A percentile compares a stretch with the other conserved stretches of the same genome.
These are phyloP conservation scores for Ptychochromis oligacanthus DNA, from an alignment of 2,113 vertebrate genomes.

Conservation along the genomic window DNA sequence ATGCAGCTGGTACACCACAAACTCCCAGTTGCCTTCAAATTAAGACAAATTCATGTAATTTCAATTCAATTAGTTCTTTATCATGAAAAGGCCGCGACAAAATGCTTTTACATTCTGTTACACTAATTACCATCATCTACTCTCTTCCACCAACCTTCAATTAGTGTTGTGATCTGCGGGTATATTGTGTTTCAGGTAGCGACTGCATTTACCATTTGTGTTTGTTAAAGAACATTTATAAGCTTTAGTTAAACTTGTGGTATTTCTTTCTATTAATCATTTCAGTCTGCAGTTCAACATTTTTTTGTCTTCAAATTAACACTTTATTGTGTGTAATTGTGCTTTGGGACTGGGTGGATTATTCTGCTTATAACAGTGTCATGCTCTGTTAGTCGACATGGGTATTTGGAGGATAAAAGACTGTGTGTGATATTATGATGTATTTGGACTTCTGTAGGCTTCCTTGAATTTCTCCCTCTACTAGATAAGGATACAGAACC, in stretches of 20 bases:
- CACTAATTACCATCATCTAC: not conserved
- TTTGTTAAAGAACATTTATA: not conserved
- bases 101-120: slow-evolving; percentile 3
- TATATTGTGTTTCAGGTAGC: not conserved
- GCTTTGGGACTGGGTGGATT: not conserved
- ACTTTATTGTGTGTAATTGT: not conserved
- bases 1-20: not conserved
- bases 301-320: not conserved
- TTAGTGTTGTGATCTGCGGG: not conserved
- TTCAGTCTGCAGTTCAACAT: slow-evolving; percentile 1
- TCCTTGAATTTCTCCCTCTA: not conserved
- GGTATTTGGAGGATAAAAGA: not conserved
- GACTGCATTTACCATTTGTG: not conserved
- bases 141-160: not conserved
- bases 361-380: not conserved
- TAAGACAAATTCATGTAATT: not conserved
- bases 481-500: not conserved
- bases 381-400: not conserved
- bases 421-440: not conserved
- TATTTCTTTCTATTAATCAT: not conserved
- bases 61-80: not conserved
- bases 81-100: not conserved
- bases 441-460: not conserved
- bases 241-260: not conserved
- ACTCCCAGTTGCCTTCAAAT: slow-evolving; percentile 4